Evolutionary conservation across 1,140 invertebrate genomes (phyloP), one percentile per base, ranked within the genome.

Genomic region (Plodia interpunctella): DNA sequence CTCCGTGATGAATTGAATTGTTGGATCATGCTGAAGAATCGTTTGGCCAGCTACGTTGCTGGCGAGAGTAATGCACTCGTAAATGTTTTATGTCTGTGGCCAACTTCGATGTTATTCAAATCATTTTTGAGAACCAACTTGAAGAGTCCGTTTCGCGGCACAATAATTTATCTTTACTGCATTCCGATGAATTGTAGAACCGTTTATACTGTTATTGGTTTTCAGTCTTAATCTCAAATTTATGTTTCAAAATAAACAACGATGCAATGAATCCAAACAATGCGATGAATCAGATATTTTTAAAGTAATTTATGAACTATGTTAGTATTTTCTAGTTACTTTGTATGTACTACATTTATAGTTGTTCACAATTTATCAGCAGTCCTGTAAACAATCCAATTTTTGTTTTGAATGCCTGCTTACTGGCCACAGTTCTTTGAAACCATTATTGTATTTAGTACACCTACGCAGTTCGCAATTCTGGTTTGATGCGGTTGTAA

Each of bases 11-110:
- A 28, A 52, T 69, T 74, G 74, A 72, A 71, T 75, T 60, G 71
- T 73, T 67, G 49, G 57, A 55, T 66, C 19, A 8, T 59, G 64
- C 5, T 61, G 66, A 70, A 52, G 73, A 56, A 75, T 80, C 70
- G 73, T 77, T 82, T 71, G 72, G 72, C 66, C 72, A 62, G 68
- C 66, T 63, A 66, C 70, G 74, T 70, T 20, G 51, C 77, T 67
- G 63, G 61, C 25, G 82, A 86, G 82, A 80, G 82, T 84, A 85
- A 87, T 84, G 85, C 69, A 84, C 86, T 85, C 86, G 77, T 85
- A 85, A 88, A 86, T 66, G 78, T 88, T 88, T n/a, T 87, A 88
- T 73, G 80, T 76, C 70, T 77, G 67, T 63, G 70, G 66, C 73
- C 70, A 68, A 66, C 65, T 60, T 70, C 70, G 74, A 74, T 78